Evolutionary conservation across 2,113 vertebrate species (phyloP).

Genomic region (Montifringilla adamsi): DNA sequence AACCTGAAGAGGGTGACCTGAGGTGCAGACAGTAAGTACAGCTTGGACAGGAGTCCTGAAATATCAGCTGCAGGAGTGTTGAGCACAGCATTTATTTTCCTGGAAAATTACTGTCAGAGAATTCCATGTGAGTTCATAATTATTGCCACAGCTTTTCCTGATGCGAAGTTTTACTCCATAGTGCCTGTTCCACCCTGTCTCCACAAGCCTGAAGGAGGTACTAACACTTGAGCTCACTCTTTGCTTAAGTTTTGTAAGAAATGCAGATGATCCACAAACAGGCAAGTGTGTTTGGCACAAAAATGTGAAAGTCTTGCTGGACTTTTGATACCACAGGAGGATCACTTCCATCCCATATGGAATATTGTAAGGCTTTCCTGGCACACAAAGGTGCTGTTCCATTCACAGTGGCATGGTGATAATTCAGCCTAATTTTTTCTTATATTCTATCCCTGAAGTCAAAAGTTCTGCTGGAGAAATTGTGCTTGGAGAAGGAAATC

Average conservation of each 20-base stretch:
- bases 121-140: background rate
- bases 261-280: background rate
- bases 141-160: background rate
- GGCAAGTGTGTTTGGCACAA: background rate
- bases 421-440: background rate
- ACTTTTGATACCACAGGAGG: rapidly evolving
- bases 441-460: background rate
- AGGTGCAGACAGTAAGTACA: background rate
- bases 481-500: background rate
- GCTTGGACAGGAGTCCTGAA: background rate
- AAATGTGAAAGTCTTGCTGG: background rate
- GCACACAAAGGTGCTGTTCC: background rate
- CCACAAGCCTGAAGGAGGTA: background rate
- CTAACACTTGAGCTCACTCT: background rate
- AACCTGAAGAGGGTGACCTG: background rate
- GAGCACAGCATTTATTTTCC: background rate
- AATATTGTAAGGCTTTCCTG: background rate
- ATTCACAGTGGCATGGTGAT: background rate
- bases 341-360: rapidly evolving
- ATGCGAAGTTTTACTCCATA: background rate
- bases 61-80: background rate
- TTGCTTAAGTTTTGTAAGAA: background rate
- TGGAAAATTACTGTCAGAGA: background rate
- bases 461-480: background rate
- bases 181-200: background rate